phyloP scores from a whole-genome alignment of 2,113 vertebrate species.

The Dolichallabes microphthalmus region DNA sequence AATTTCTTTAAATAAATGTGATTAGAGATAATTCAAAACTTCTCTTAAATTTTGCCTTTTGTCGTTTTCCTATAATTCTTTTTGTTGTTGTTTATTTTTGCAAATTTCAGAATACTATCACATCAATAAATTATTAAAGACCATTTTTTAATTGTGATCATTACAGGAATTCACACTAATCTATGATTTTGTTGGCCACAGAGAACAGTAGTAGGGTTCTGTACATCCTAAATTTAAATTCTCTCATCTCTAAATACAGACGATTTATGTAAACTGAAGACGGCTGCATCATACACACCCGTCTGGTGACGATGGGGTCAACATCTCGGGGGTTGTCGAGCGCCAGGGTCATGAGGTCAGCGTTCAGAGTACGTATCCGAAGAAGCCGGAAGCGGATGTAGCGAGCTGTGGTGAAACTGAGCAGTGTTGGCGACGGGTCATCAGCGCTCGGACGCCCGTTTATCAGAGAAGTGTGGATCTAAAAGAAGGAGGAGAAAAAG shows the following conservation, averaged over 20 bases:
- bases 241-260: neutral
- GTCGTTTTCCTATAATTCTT: too few relatives aligned
- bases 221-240: neutral
- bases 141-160: too few relatives aligned
- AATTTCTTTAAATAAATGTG: too few relatives aligned
- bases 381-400: conserved; percentile 91
- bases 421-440: conserved; percentile 83
- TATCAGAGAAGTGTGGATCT: conserved; percentile 97
- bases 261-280: neutral
- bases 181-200: neutral
- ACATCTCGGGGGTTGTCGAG: conserved; percentile 82
- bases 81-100: too few relatives aligned
- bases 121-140: too few relatives aligned
- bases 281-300: conserved; percentile 70
- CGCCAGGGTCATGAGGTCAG: conserved; percentile 94
- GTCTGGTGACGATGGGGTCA: conserved; percentile 90
- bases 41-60: too few relatives aligned
- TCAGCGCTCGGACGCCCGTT: conserved; percentile 94
- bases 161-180: neutral
- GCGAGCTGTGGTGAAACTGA: conserved; percentile 93
- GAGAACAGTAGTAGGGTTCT: neutral
- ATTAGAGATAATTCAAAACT: too few relatives aligned
- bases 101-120: too few relatives aligned
- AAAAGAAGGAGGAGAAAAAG: conserved; percentile 22
- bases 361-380: conserved; percentile 91